phyloP scores from a whole-genome alignment of 2,113 vertebrate species.

The Lathamus discolor region DNA sequence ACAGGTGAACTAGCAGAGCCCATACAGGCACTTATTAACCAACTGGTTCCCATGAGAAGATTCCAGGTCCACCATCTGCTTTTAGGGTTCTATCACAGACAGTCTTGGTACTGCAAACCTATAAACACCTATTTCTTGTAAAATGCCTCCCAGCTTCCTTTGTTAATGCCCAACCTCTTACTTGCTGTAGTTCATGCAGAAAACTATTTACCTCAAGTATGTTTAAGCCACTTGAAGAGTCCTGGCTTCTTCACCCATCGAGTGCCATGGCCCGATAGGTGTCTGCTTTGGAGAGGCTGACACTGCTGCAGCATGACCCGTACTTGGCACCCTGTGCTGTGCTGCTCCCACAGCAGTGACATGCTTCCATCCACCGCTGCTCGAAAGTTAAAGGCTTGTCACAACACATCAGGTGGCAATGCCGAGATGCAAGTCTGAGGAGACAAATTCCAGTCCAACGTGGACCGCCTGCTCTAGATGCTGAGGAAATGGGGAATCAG shows the following conservation, averaged over 20 bases:
- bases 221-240: neutral
- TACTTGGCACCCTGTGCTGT: neutral
- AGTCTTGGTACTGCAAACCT: neutral
- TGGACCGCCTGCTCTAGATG: neutral
- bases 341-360: neutral
- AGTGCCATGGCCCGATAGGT: neutral
- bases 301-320: neutral
- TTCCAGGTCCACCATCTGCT: fast-evolving
- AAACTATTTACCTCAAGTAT: neutral
- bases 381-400: slow-evolving; percentile 23
- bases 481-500: neutral
- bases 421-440: neutral
- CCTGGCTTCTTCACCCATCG: fast-evolving
- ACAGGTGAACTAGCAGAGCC: neutral
- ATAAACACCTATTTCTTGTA: neutral
- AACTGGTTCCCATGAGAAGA: neutral
- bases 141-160: neutral
- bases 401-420: neutral
- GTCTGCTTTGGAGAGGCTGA: neutral
- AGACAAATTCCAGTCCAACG: neutral
- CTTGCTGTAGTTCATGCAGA: neutral
- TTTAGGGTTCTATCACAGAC: neutral
- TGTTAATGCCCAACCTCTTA: neutral
- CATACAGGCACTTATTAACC: fast-evolving
- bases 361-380: neutral